Percentiles rank a stretch among this genome's conserved stretches.
Conservation (phyloP, 2,888 invertebrate species). For the Leistus spinibarbis region DNA sequence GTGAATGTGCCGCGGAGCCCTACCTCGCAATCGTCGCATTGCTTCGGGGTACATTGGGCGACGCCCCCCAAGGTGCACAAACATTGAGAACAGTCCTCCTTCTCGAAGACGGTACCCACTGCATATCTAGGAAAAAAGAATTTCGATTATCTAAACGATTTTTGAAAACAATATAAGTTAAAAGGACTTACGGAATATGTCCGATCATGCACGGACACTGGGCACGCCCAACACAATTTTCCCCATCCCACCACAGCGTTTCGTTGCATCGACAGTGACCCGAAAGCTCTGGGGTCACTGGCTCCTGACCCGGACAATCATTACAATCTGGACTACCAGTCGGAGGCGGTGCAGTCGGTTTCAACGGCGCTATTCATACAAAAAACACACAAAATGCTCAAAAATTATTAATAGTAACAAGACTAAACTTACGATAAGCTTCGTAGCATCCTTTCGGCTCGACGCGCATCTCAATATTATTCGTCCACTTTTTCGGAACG, state of each 20-base stretch:
- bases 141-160: neutral
- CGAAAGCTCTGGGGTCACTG: slow-evolving; percentile 44
- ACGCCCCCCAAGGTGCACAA: slow-evolving; percentile 78
- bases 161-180: neutral
- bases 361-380: slow-evolving; percentile 61
- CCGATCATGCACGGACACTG: slow-evolving; percentile 81
- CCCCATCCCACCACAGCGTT: slow-evolving; percentile 74
- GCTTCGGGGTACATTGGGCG: slow-evolving; percentile 71
- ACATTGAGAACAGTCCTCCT: slow-evolving; percentile 78
- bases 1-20: slow-evolving; percentile 65
- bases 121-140: slow-evolving; percentile 63
- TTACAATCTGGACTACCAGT: slow-evolving; percentile 53
- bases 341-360: slow-evolving; percentile 62
- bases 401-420: slow-evolving; percentile 9
- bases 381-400: neutral
- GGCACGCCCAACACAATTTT: slow-evolving; percentile 66
- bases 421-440: slow-evolving; percentile 68
- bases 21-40: slow-evolving; percentile 69
- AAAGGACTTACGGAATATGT: slow-evolving; percentile 63
- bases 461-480: slow-evolving; percentile 72
- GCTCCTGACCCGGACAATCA: slow-evolving; percentile 62
- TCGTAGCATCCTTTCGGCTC: slow-evolving; percentile 82
- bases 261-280: slow-evolving; percentile 62
- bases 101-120: slow-evolving; percentile 73
- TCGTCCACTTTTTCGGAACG: slow-evolving; percentile 74